Base-by-base conservation (phyloP, 2,113 vertebrate species). In the Ictidomys tridecemlineatus region DNA sequence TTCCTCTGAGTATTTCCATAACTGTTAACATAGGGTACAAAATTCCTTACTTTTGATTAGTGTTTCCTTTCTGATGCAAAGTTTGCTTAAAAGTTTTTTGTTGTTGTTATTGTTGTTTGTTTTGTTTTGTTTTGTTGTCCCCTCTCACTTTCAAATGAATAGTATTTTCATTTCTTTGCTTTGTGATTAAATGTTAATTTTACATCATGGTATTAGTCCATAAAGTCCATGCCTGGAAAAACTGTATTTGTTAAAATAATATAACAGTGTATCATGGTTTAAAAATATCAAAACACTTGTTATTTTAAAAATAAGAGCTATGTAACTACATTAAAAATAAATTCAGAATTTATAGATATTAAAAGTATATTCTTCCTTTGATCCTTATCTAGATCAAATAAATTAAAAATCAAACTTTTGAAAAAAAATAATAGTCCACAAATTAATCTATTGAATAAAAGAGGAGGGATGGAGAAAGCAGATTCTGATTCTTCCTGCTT, bases 251-350 rank as follows among this genome's bases (percentile, higher is more conserved):
- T 53, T 85, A 79, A 89, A 86, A 85, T 87, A 85, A 86, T 74
- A 22, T 3, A 11, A 61, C 86, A 39, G 9, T 48, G 0, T 72
- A 74, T 69, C 86, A 63, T 93, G 28, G 83, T 61, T 97, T 84
- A 39, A 53, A 87, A 61, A 51, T 67, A 58, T 78, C 32, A 78
- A 76, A 85, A 34, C 28, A 85, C 34, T 34, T 89, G 32, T 5
- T 13, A 67, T 78, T 82, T 94, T 70, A 63, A 94, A 84, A 89
- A 39, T 61, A 93, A 30, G 88, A 80, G 45, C 4, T 89, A n/a
- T 91, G 7, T 90, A 70, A 11, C 1, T 58, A 77, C 18, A 42
- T 80, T 76, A 39, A 86, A 69, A 92, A 70, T 58, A 85, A 67
- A 94, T 56, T 48, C 26, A 87, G 12, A 94, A 4, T 92, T 77